Evolutionary conservation across 2,797 vertebrate species (phyloP), one percentile per base, ranked within the genome.

Genomic region (Delichon dasypus): DNA sequence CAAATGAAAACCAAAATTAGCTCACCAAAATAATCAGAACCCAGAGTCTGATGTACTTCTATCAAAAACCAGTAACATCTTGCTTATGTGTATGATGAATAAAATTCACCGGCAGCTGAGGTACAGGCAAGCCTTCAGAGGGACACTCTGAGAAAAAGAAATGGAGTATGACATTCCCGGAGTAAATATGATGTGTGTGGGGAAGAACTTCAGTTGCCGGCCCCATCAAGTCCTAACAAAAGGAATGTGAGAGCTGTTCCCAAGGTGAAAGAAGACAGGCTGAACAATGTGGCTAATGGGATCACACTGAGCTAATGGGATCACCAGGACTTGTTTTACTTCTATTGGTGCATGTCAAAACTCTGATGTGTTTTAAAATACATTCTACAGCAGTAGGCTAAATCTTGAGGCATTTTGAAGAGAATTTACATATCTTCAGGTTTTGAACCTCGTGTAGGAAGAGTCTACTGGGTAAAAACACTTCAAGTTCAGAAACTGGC

Each of bases 161-260:
- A 84, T 23, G 83, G 75, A 86, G 50, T 91, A 95, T 42, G 53
- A 81, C 77, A 96, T 95, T 96, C 60, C 90, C 17, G 2, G 11
- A 89, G 93, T 82, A 89, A 94, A 81, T 95, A 82, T 64, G 85
- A 90, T 67, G n/a, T 78, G 55, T 34, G 84, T 48, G 40, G 64
- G 79, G 92, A 95, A 96, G 94, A 96, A 87, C 67, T 91, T 93
- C 88, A 97, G 90, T 68, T 92, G 94, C 81, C 0, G 26, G 83
- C 88, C 85, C 92, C 94, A 91, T 96, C 89, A 96, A 90, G 92
- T 79, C 92, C 88, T 48, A 64, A 97, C 81, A 87, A 91, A 96
- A 95, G 94, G 97, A 97, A 98, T 97, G 95, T 5, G 45, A 94
- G 97, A 96, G 97, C 93, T 94, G 96, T 84, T 97, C 93, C 94